Base-by-base conservation (phyloP, 2,113 vertebrate genomes). In the Crypturellus undulatus region DNA sequence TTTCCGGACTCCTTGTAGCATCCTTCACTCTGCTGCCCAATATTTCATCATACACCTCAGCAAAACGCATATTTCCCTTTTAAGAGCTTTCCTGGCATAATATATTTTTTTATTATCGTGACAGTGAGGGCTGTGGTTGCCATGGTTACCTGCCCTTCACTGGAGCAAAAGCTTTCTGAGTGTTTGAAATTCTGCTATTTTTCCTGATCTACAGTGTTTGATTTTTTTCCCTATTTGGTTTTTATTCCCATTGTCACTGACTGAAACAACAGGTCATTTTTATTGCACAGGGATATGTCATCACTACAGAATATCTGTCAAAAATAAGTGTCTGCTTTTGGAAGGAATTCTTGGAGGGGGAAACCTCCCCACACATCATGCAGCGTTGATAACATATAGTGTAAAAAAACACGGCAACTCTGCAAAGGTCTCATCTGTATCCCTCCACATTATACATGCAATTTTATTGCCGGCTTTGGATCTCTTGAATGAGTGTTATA, bases 61-160 rank as follows among this genome's bases (percentile, higher is more conserved):
- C 32, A 10, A 94, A 96, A 97, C 84, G 91, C 81, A 93, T 94
- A 96, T 96, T 95, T 97, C 92, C 90, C 95, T 97, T 97, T 97
- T 92, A 96, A 96, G 94, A 95, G 87, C 89, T 88, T 89, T 86
- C 72, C 87, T 91, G 92, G 87, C 95, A 96, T 95, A 95, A 96
- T 94, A 67, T 92, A 90, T 88, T 81, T 96, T 96, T 96, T 96
- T 96, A 95, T 97, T 96, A 96, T 96, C 18, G 70, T 97, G 97
- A 97, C 96, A 97, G 96, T 90, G 92, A 97, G 93, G 95, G 93
- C 90, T 94, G 80, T 78, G 65, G 96, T 97, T 96, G 77, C 95
- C 73, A 96, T 97, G 95, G 96, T 81, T 96, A 97, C 95, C 0
- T 94, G 95, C 94, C 93, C 95, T 94, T 96, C 94, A 79, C 96